Evolutionary conservation across 2,888 invertebrate genomes (phyloP), one percentile per base, ranked within the genome.

Genomic region (Octonoba sinensis): DNA sequence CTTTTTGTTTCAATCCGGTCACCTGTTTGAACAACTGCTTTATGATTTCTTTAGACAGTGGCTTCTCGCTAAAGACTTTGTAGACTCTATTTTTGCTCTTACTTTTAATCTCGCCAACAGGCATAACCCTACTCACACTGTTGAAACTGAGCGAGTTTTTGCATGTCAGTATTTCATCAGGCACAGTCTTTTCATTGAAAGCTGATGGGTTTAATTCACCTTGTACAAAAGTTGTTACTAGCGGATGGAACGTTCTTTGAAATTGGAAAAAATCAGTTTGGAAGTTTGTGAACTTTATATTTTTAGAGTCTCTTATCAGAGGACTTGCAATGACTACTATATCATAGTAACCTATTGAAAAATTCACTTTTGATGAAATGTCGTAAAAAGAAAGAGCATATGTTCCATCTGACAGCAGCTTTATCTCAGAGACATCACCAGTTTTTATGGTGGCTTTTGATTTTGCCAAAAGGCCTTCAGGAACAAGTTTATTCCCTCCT

Each of bases 261-360:
- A 90, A 87, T 13, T 83, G 62, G 1, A 86, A 71, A 12, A 89
- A 84, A 36, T 87, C 83, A 12, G 85, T 83, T 11, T 87, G 86
- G 87, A 90, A 89, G 65, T 88, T 89, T 65, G 87, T 87, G 86
- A 92, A 91, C 65, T 87, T 85, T 22, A 92, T 90, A 15, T 87
- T 86, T 65, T 85, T 86, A 54, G 88, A 89, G 86, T 90, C 89
- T 0, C 83, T 83, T 11, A 90, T 90, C 51, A 91, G 87, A 0
- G 92, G 92, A 44, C 90, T 87, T 18, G 92, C 92, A 20, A 92
- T 84, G 59, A 92, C 89, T 1, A 92, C 90, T 76, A 91, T 88
- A 85, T 92, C 91, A 85, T 91, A 92, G 46, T 22, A 4, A 1
- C 47, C 46, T 16, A 18, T 36, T 6, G 62, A 15, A 15, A 20